phyloP scores from a whole-genome alignment of 1,140 invertebrate genomes.

The Drosophila lini region DNA sequence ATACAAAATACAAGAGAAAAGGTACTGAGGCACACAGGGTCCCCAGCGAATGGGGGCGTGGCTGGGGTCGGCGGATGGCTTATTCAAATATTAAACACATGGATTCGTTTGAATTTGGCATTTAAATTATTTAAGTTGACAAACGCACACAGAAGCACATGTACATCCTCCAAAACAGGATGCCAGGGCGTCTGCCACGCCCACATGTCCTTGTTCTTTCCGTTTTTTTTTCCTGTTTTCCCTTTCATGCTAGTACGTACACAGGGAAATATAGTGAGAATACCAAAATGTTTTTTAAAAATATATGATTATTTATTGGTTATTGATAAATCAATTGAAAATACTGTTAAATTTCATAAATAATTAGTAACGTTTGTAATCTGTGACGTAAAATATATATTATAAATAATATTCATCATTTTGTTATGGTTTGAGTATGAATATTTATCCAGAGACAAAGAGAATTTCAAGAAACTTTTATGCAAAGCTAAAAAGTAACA shows the following conservation, averaged over 20 bases:
- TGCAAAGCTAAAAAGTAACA: background rate
- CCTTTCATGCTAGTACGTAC: constrained; percentile 48
- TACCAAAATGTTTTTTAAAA: background rate
- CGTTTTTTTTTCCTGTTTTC: constrained; percentile 42
- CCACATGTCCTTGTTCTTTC: constrained; percentile 50
- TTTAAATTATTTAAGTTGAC: constrained; percentile 82
- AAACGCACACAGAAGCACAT: constrained; percentile 41
- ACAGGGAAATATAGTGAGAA: constrained; percentile 18
- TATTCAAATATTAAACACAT: constrained; percentile 76
- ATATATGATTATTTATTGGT: background rate
- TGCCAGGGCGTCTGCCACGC: constrained; percentile 52
- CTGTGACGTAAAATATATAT: too few relatives aligned
- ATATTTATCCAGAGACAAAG: background rate
- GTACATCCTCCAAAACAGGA: constrained; percentile 28
- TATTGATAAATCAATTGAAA: background rate
- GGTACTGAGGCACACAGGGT: constrained; percentile 18
- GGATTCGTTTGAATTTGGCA: constrained; percentile 75
- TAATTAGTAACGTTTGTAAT: too few relatives aligned
- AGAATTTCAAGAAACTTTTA: background rate
- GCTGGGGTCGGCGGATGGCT: constrained; percentile 26
- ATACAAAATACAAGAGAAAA: constrained; percentile 15
- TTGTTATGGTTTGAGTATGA: background rate
- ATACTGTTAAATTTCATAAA: too few relatives aligned
- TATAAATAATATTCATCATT: too few relatives aligned
- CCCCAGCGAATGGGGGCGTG: constrained; percentile 21